Conservation (phyloP, 2,797 vertebrate species). For the Acomys russatus region DNA sequence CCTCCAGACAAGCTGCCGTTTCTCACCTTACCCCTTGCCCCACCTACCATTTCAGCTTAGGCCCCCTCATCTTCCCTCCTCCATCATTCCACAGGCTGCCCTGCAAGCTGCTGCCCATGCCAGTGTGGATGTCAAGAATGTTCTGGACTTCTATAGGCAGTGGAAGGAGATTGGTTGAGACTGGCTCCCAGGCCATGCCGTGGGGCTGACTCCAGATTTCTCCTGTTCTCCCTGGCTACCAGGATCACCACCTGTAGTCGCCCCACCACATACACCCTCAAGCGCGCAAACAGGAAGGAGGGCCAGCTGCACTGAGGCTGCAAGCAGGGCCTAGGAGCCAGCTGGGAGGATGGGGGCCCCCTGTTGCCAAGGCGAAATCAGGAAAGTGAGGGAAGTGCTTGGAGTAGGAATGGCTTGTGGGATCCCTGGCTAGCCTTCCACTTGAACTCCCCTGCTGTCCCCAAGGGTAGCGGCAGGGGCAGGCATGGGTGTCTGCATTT, state of each 20-base stretch:
- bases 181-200: slow-evolving; percentile 80
- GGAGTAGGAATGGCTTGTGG: slow-evolving; percentile 70
- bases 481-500: slow-evolving; percentile 32
- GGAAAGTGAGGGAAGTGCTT: slow-evolving; percentile 68
- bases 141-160: slow-evolving; percentile 97
- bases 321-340: slow-evolving; percentile 76
- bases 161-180: slow-evolving; percentile 99
- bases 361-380: slow-evolving; percentile 68
- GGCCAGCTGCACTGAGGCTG: slow-evolving; percentile 69
- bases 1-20: neutral
- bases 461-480: slow-evolving; percentile 22
- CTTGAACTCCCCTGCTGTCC: slow-evolving; percentile 33
- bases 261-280: slow-evolving; percentile 77
- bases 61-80: neutral
- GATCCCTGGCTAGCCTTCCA: slow-evolving; percentile 62
- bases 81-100: slow-evolving; percentile 90
- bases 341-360: slow-evolving; percentile 66
- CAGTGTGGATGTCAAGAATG: slow-evolving; percentile 96
- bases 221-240: slow-evolving; percentile 80
- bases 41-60: neutral
- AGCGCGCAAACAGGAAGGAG: slow-evolving; percentile 75
- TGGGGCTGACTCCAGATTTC: slow-evolving; percentile 82
- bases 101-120: slow-evolving; percentile 92
- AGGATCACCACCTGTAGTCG: slow-evolving; percentile 75
- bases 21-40: neutral